phyloP scores from a whole-genome alignment of 2,888 invertebrate genomes.

The Patella depressa region DNA sequence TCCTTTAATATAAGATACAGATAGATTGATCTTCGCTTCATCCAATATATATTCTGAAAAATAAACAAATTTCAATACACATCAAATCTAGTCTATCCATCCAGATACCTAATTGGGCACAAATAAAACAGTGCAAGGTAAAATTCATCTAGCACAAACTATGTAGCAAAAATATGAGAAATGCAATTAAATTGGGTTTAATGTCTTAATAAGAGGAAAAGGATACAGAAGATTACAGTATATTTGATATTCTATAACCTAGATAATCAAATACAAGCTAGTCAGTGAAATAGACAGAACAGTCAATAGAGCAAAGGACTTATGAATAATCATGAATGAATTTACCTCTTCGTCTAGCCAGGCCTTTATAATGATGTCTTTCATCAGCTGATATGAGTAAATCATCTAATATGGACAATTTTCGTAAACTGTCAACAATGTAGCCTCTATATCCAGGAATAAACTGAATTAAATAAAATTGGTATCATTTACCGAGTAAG shows the following conservation, averaged over 20 bases:
- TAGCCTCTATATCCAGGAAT: conserved; percentile 69
- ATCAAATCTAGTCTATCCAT: background rate
- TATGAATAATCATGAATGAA: background rate
- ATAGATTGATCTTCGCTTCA: conserved; percentile 63
- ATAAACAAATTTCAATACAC: conserved; percentile 18
- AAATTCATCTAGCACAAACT: too few relatives aligned
- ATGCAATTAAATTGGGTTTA: too few relatives aligned
- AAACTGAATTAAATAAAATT: conserved; percentile 47
- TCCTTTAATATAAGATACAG: conserved; percentile 62
- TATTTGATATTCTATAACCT: too few relatives aligned
- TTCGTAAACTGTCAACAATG: conserved; percentile 65
- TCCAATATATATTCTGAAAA: conserved; percentile 64
- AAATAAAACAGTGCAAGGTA: too few relatives aligned
- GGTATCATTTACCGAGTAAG: background rate
- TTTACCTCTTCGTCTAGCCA: conserved; percentile 65
- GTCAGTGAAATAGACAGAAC: too few relatives aligned
- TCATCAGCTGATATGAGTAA: conserved; percentile 69
- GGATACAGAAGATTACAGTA: too few relatives aligned
- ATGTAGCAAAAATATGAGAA: too few relatives aligned
- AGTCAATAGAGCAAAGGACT: too few relatives aligned
- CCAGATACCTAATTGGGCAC: too few relatives aligned
- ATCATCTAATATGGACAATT: conserved; percentile 66
- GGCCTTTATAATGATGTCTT: conserved; percentile 65
- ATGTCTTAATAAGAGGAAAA: too few relatives aligned
- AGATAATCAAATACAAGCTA: too few relatives aligned